Percentiles rank a stretch among this genome's conserved stretches.
These are phyloP conservation scores for Leptinotarsa undecemlineata DNA, from an alignment of 1,140 invertebrate genomes.

Conservation along the genomic window DNA sequence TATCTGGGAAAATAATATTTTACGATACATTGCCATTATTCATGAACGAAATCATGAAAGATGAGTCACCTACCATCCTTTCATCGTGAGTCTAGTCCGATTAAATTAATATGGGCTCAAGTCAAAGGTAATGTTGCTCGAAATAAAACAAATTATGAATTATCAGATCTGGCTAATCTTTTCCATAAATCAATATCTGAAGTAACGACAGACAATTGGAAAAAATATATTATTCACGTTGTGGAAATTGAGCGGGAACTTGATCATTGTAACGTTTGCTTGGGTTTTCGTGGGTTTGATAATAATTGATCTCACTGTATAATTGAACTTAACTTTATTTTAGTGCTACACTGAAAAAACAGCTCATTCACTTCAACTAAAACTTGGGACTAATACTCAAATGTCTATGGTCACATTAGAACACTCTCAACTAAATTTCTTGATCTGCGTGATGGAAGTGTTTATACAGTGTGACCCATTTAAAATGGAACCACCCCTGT, in stretches of 20 bases:
- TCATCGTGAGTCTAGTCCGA: neutral
- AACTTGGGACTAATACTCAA: too few species aligned
- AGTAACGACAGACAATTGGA: neutral
- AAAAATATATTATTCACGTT: neutral
- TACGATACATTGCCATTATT: neutral
- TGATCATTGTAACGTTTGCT: neutral
- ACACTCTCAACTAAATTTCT: too few species aligned
- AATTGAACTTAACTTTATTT: too few species aligned
- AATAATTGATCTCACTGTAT: too few species aligned
- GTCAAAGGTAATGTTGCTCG: neutral
- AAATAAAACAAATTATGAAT: neutral
- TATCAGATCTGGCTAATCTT: neutral
- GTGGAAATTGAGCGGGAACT: neutral
- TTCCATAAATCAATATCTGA: neutral
- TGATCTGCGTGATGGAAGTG: too few species aligned
- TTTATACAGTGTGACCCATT: too few species aligned
- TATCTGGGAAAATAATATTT: neutral
- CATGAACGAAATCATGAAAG: neutral
- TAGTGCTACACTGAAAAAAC: too few species aligned
- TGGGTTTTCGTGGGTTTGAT: too few species aligned
- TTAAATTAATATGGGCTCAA: neutral
- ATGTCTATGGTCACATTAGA: too few species aligned
- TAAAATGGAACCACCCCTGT: too few species aligned
- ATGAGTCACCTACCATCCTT: neutral
- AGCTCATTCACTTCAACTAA: too few species aligned